Evolutionary conservation across 2,113 vertebrate species (phyloP).

Genomic region (Helogale parvula): DNA sequence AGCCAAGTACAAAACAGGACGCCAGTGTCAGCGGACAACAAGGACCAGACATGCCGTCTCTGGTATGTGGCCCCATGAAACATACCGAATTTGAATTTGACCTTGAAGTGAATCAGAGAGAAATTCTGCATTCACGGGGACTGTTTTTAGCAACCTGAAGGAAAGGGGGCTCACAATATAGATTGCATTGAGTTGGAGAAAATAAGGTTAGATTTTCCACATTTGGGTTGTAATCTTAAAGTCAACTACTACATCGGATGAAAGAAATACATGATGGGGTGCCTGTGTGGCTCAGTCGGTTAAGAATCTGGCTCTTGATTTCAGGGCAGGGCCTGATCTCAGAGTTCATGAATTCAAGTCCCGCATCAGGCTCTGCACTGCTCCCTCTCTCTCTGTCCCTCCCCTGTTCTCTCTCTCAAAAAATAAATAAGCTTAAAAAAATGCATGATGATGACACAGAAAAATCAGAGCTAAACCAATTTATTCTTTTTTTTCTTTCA

Average conservation of each 20-base stretch:
- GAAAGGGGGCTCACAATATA: neutral
- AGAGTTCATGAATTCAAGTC: too few species aligned
- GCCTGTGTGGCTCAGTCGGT: too few species aligned
- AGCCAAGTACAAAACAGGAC: neutral
- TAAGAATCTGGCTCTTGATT: too few species aligned
- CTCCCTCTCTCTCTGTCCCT: too few species aligned
- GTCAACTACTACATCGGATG: neutral
- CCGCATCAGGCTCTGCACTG: too few species aligned
- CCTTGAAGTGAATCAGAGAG: neutral
- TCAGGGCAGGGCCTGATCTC: too few species aligned
- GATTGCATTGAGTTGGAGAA: neutral
- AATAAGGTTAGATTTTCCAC: neutral
- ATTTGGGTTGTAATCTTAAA: neutral
- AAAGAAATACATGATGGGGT: neutral
- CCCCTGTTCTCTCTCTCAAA: too few species aligned
- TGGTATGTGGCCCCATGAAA: neutral
- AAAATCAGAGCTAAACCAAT: neutral
- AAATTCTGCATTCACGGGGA: neutral
- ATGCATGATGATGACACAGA: neutral
- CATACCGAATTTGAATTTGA: neutral
- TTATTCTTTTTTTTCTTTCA: conserved; percentile 17
- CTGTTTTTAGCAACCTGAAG: neutral
- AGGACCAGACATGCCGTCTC: neutral
- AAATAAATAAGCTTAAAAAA: too few species aligned
- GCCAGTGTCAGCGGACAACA: neutral